Evolutionary conservation across 2,888 invertebrate species (phyloP).

Genomic region (Bombylius major): DNA sequence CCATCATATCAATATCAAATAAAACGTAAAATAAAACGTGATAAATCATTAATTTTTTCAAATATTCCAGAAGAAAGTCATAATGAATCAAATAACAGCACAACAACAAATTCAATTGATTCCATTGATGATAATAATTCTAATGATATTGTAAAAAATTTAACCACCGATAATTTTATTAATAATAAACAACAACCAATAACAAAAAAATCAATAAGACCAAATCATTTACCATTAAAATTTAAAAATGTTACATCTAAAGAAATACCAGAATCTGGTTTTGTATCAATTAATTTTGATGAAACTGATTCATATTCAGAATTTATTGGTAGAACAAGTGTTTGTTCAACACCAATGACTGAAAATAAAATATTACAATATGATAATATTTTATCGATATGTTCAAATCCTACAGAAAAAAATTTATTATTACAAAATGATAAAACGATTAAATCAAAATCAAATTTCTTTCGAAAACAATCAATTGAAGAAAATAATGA

Average conservation of each 20-base stretch:
- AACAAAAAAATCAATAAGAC: constrained; percentile 29
- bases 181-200: constrained; percentile 2
- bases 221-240: constrained; percentile 45
- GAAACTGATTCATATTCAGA: constrained; percentile 42
- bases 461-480: neutral
- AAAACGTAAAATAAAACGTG: constrained; percentile 54
- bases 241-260: constrained; percentile 37
- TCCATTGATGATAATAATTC: constrained; percentile 15
- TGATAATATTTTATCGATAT: constrained; percentile 62
- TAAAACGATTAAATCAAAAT: neutral
- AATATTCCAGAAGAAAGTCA: constrained; percentile 69
- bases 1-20: constrained; percentile 27
- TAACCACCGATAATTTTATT: constrained; percentile 7
- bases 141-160: constrained; percentile 1
- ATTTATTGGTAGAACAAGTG: constrained; percentile 57
- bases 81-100: neutral
- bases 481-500: constrained; percentile 3
- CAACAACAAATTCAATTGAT: neutral
- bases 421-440: constrained; percentile 13
- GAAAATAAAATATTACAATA: constrained; percentile 63
- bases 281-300: constrained; percentile 42
- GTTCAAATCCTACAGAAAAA: constrained; percentile 45
- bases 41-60: constrained; percentile 67
- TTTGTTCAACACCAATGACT: constrained; percentile 66
- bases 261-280: constrained; percentile 34